phyloP scores from a whole-genome alignment of 2,888 invertebrate genomes.

The Theodoxus fluviatilis region DNA sequence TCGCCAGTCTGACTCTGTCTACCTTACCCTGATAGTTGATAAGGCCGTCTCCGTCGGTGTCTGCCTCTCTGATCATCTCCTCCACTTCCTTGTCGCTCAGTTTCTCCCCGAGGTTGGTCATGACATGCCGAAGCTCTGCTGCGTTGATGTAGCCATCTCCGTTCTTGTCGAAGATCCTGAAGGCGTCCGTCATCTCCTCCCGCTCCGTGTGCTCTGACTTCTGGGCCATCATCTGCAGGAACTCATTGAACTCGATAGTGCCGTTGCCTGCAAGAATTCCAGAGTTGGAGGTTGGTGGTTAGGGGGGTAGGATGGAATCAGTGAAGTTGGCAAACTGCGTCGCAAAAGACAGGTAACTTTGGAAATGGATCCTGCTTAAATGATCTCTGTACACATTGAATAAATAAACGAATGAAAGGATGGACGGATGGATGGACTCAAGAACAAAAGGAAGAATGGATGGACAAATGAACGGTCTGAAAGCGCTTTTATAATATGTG shows the following conservation, averaged over 20 bases:
- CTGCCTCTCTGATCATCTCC: conserved; percentile 64
- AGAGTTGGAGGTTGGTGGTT: no score
- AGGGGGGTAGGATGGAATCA: no score
- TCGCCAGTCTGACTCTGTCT: no score
- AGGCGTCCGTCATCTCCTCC: conserved; percentile 36
- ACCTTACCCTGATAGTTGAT: conserved; percentile 68
- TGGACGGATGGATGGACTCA: no score
- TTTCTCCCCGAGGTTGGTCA: conserved; percentile 37
- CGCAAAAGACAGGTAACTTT: no score
- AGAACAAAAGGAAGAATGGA: no score
- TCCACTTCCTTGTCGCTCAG: conserved; percentile 37
- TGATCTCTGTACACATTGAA: no score
- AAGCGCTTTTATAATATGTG: no score
- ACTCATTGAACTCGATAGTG: conserved; percentile 99
- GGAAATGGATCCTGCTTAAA: no score
- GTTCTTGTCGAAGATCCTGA: conserved; percentile 40
- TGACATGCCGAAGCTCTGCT: conserved; percentile 35
- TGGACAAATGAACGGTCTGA: no score
- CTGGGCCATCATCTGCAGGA: conserved; percentile 99
- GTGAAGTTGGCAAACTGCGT: no score
- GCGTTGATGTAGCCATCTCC: conserved; percentile 38
- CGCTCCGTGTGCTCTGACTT: conserved; percentile 71
- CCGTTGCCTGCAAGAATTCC: conserved; percentile 98
- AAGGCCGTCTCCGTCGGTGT: conserved; percentile 95
- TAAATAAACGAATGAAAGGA: no score